A percentile compares a stretch with the other conserved stretches of the same genome.
Conservation (phyloP, 2,888 invertebrate species). For the Drosophila falleni region DNA sequence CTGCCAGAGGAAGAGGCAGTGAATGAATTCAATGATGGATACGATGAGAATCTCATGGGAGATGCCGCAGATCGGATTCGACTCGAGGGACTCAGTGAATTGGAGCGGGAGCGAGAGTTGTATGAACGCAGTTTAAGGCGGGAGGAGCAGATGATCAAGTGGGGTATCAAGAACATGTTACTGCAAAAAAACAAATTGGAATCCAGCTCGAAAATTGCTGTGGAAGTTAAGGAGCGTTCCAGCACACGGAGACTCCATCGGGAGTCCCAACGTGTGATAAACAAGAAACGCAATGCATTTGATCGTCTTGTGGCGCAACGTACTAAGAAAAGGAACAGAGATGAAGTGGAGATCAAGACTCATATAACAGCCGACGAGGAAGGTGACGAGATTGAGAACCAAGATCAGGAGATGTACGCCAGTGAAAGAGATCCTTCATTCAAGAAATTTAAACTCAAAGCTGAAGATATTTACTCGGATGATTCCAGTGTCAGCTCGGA, state of each 20-base stretch:
- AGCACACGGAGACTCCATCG: conserved; percentile 13
- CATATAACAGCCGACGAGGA: conserved; percentile 7
- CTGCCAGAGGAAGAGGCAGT: not conserved
- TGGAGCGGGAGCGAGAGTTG: conserved; percentile 39
- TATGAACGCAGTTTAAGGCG: conserved; percentile 28
- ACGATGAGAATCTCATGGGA: conserved; percentile 27
- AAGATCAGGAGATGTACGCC: not conserved
- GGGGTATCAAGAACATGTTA: conserved; percentile 17
- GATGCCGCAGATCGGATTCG: conserved; percentile 29
- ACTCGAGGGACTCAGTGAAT: conserved; percentile 21
- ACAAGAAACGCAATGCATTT: conserved; percentile 31
- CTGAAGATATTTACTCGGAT: conserved; percentile 54
- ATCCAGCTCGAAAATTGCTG: not conserved
- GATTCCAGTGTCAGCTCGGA: conserved; percentile 26
- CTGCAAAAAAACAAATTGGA: not conserved
- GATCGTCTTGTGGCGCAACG: conserved; percentile 26
- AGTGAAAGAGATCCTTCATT: not conserved
- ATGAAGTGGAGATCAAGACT: not conserved
- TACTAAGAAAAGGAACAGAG: conserved; percentile 4
- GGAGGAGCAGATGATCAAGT: conserved; percentile 26
- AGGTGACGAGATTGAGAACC: not conserved
- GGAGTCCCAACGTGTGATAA: conserved; percentile 14
- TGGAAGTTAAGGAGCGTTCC: conserved; percentile 29
- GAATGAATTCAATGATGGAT: conserved; percentile 26
- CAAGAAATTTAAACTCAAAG: conserved; percentile 22